phyloP scores from a whole-genome alignment of 1,140 invertebrate genomes.

The Cotesia chilonis region DNA sequence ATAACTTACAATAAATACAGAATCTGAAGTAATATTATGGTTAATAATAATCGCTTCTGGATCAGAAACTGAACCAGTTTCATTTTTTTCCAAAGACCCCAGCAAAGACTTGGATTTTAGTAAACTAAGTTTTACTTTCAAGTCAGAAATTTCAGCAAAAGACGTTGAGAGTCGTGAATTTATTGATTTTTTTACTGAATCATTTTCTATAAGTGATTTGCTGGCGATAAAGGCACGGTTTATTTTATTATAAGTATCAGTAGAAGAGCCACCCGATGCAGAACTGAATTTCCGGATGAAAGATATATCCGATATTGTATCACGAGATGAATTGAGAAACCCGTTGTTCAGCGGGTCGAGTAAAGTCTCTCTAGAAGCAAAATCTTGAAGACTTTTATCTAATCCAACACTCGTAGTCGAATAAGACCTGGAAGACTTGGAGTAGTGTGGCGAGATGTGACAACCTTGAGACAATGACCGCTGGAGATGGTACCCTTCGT shows the following conservation, averaged over 20 bases:
- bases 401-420: conserved; percentile 6
- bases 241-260: conserved; percentile 41
- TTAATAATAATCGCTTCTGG: conserved; percentile 28
- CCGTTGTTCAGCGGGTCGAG: too few species aligned
- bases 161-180: background rate
- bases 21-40: conserved; percentile 45
- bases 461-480: conserved; percentile 49
- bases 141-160: conserved; percentile 10
- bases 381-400: too few species aligned
- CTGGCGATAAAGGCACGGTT: conserved; percentile 50
- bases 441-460: conserved; percentile 31
- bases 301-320: too few species aligned
- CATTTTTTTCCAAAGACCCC: background rate
- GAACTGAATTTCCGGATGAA: too few species aligned
- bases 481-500: conserved; percentile 15
- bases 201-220: background rate
- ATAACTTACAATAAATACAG: conserved; percentile 51
- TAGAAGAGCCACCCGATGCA: background rate
- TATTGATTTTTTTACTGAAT: background rate
- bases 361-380: too few species aligned
- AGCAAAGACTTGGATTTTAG: background rate
- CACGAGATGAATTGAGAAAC: too few species aligned
- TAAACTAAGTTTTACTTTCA: conserved; percentile 4
- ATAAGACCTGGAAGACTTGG: conserved; percentile 26
- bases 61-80: conserved; percentile 1